Evolutionary conservation across 2,797 vertebrate species (phyloP).

Genomic region (Fistularia commersonii): DNA sequence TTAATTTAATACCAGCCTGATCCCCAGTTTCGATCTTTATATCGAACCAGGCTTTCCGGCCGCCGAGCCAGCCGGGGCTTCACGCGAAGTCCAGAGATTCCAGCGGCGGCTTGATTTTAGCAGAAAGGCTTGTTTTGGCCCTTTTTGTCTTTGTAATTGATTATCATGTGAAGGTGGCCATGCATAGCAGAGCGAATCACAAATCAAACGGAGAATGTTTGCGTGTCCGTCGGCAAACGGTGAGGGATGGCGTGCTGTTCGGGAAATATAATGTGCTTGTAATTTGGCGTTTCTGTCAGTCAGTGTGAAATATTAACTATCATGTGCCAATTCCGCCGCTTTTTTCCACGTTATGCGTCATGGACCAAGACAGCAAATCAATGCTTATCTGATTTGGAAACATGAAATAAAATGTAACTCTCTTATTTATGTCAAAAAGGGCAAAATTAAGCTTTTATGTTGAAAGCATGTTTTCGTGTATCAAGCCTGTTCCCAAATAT

Average conservation of each 20-base stretch:
- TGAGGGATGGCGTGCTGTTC: conserved; percentile 24
- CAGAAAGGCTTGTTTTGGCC: too few relatives aligned
- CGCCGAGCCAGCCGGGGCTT: too few relatives aligned
- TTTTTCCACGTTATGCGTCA: conserved; percentile 21
- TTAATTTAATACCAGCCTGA: too few relatives aligned
- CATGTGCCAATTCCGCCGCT: conserved; percentile 38
- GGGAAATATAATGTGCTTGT: conserved; percentile 25
- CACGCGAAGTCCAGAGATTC: too few relatives aligned
- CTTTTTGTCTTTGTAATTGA: not conserved
- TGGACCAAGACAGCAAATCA: conserved; percentile 39
- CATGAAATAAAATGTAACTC: conserved; percentile 28
- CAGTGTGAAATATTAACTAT: conserved; percentile 39
- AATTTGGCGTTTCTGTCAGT: conserved; percentile 45
- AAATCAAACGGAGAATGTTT: conserved; percentile 1
- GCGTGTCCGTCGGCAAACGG: conserved; percentile 9
- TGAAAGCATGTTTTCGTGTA: not conserved
- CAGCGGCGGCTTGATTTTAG: too few relatives aligned
- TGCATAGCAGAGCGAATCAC: conserved; percentile 3
- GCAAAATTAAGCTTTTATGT: conserved; percentile 15
- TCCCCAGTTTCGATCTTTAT: too few relatives aligned
- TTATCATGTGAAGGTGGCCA: conserved; percentile 5
- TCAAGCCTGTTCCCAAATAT: not conserved
- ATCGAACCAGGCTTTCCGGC: too few relatives aligned
- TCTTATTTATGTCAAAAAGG: conserved; percentile 27
- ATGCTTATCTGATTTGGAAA: conserved; percentile 41